Percentiles rank a stretch among this genome's conserved stretches.
Conservation (phyloP, 2,888 invertebrate genomes). For the Amphiduros pacificus region DNA sequence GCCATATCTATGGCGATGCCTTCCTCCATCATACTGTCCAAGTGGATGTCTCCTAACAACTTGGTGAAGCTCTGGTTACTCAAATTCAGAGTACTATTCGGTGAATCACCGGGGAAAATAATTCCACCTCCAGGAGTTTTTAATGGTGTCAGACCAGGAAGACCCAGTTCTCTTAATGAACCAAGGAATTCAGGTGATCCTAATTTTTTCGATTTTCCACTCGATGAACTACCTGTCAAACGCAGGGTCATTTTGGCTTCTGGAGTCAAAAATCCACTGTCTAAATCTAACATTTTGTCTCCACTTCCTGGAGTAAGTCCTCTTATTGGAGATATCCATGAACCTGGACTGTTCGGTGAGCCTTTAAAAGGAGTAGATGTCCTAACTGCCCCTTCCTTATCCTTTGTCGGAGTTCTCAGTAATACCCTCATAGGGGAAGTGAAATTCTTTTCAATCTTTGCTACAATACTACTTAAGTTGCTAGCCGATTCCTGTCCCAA, state of each 20-base stretch:
- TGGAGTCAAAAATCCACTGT: constrained; percentile 30
- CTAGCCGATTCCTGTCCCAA: not conserved
- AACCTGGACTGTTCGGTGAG: not conserved
- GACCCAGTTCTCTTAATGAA: constrained; percentile 13
- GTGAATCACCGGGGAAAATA: not conserved
- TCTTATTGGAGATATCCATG: constrained; percentile 17
- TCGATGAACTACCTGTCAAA: constrained; percentile 1
- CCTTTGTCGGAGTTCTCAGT: constrained; percentile 50
- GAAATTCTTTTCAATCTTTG: constrained; percentile 19
- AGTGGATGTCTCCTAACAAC: constrained; percentile 12
- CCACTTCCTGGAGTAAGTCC: constrained; percentile 1
- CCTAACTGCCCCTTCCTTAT: constrained; percentile 75
- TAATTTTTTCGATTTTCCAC: no score
- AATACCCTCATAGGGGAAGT: constrained; percentile 27
- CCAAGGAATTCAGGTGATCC: no score
- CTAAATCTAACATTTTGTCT: not conserved
- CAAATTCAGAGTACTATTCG: not conserved
- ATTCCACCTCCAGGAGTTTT: not conserved
- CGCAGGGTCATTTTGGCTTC: constrained; percentile 33
- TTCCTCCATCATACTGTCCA: constrained; percentile 14
- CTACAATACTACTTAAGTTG: constrained; percentile 6
- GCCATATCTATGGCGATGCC: not conserved
- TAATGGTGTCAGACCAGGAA: constrained; percentile 16
- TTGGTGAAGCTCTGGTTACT: constrained; percentile 16
- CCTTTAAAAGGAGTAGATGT: not conserved